Evolutionary conservation across 1,140 invertebrate genomes (phyloP).

Genomic region (Lethocerus indicus): DNA sequence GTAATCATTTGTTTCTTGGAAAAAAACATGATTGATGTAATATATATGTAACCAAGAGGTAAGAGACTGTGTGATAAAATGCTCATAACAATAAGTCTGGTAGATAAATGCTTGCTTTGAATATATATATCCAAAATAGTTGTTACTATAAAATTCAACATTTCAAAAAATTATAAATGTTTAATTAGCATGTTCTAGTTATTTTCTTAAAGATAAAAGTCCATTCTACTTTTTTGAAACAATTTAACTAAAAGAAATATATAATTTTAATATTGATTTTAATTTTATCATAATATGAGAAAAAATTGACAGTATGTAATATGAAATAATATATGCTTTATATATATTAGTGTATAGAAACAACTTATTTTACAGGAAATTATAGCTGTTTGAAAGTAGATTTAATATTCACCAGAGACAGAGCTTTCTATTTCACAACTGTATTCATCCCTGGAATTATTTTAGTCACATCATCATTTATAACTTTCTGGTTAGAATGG

Average conservation of each 20-base stretch:
- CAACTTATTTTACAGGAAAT: constrained; percentile 49
- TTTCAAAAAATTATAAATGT: no score
- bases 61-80: no score
- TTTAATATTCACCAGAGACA: constrained; percentile 79
- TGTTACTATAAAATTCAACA: no score
- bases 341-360: neutral
- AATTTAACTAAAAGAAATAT: neutral
- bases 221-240: neutral
- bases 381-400: constrained; percentile 87
- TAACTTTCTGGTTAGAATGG: constrained; percentile 91
- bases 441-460: constrained; percentile 92
- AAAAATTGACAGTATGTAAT: no score
- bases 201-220: neutral
- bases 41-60: no score
- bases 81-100: no score
- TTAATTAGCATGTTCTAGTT: neutral
- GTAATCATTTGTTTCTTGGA: no score
- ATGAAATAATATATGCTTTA: neutral
- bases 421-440: constrained; percentile 90
- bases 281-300: no score
- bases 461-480: constrained; percentile 86
- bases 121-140: no score
- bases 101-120: no score
- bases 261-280: neutral
- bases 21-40: no score